These are phyloP conservation scores for Tethea ocularis DNA, from an alignment of 2,888 invertebrate genomes.

Conservation along the genomic window DNA sequence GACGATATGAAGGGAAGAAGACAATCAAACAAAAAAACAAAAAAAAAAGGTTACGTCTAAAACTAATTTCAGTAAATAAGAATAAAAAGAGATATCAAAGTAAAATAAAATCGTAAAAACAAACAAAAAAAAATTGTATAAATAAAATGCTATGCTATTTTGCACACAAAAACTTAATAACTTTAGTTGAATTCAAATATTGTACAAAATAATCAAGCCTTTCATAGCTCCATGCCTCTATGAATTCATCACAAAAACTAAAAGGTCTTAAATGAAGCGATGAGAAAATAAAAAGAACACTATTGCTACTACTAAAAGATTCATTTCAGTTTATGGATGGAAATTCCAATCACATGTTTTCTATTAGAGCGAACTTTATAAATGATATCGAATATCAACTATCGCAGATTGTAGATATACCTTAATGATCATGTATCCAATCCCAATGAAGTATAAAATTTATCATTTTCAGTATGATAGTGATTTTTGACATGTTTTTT, in stretches of 20 bases:
- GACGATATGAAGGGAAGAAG: too few species aligned
- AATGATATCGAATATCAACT: slow-evolving; percentile 4
- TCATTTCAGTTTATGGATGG: not conserved
- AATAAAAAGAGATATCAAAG: too few species aligned
- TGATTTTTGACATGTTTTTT: too few species aligned
- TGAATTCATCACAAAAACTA: not conserved
- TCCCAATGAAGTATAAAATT: not conserved
- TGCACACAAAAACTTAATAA: too few species aligned
- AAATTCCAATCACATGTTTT: slow-evolving; percentile 1
- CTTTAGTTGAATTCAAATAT: too few species aligned
- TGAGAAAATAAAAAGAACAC: not conserved
- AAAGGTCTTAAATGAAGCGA: not conserved
- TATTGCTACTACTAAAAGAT: not conserved
- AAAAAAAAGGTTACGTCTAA: too few species aligned
- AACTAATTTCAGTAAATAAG: too few species aligned
- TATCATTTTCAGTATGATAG: not conserved
- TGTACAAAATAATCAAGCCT: too few species aligned
- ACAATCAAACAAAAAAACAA: too few species aligned
- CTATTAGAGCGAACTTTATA: not conserved
- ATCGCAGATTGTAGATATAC: not conserved
- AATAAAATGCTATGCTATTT: too few species aligned
- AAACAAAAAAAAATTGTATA: too few species aligned
- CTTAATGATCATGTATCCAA: not conserved
- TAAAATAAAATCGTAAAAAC: too few species aligned
- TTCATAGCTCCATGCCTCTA: not conserved